Percentiles rank a stretch among this genome's conserved stretches.
Evolutionary conservation across 2,797 vertebrate species (phyloP).

Genomic region (Delichon dasypus): DNA sequence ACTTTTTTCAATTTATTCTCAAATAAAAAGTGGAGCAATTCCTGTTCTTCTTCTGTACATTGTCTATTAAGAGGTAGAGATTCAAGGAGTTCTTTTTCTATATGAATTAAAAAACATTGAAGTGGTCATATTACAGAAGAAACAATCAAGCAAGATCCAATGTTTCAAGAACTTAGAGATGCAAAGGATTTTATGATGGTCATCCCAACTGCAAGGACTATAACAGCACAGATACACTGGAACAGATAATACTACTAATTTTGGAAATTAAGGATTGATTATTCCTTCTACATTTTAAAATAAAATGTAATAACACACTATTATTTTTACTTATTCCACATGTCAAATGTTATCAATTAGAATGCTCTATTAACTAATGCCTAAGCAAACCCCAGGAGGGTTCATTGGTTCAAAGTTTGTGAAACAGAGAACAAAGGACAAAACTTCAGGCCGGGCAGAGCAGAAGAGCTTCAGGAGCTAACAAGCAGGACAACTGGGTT

Average conservation of each 20-base stretch:
- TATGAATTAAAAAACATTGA: slow-evolving; percentile 9
- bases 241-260: neutral
- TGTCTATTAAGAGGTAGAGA: slow-evolving; percentile 85
- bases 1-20: slow-evolving; percentile 99
- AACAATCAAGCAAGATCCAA: neutral
- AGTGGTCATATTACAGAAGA: neutral
- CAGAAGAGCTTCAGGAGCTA: neutral
- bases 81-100: slow-evolving; percentile 87
- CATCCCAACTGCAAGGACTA: neutral
- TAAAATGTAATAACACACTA: neutral
- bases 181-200: neutral
- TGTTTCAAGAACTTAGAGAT: neutral
- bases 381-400: neutral
- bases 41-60: slow-evolving; percentile 91
- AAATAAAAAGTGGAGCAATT: slow-evolving; percentile 94
- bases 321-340: neutral
- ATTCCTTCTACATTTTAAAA: neutral
- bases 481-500: neutral
- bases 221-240: neutral
- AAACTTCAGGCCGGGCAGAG: neutral
- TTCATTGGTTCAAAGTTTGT: neutral
- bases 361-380: neutral
- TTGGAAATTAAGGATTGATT: neutral
- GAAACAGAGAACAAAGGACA: neutral
- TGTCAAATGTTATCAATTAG: neutral